A percentile compares a stretch with the other conserved stretches of the same genome.
These are phyloP conservation scores for Grallaria varia DNA, from an alignment of 2,113 vertebrate species.

Conservation along the genomic window DNA sequence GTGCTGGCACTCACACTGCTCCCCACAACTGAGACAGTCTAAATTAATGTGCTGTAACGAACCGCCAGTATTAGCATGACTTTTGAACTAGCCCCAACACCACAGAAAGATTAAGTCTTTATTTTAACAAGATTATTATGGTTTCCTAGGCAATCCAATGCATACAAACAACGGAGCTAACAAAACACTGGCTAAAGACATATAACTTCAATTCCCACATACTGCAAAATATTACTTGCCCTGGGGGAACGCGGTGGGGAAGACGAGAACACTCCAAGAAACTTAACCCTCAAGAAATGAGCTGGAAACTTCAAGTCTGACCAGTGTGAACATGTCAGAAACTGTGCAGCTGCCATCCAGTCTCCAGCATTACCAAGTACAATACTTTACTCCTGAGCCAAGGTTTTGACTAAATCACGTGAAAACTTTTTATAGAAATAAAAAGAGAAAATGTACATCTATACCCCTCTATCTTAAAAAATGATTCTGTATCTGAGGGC, in stretches of 20 bases:
- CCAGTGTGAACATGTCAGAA: not conserved
- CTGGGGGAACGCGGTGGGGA: not conserved
- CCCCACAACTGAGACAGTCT: not conserved
- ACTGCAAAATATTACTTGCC: conserved; percentile 13
- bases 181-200: not conserved
- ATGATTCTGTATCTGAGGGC: not conserved
- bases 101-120: conserved; percentile 25
- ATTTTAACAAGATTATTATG: conserved; percentile 52
- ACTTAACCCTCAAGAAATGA: conserved; percentile 25
- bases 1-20: not conserved
- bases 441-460: not conserved
- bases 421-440: not conserved
- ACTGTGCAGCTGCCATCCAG: not conserved
- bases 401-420: not conserved
- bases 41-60: not conserved
- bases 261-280: not conserved
- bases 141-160: conserved; percentile 52
- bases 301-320: not conserved
- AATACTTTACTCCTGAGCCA: not conserved
- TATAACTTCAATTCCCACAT: conserved; percentile 11
- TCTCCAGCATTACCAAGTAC: not conserved
- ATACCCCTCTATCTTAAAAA: not conserved
- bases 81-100: conserved; percentile 11
- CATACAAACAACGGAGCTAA: conserved; percentile 54
- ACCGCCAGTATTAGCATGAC: not conserved